phyloP scores from a whole-genome alignment of 2,888 invertebrate genomes.

The Cetonia aurata region DNA sequence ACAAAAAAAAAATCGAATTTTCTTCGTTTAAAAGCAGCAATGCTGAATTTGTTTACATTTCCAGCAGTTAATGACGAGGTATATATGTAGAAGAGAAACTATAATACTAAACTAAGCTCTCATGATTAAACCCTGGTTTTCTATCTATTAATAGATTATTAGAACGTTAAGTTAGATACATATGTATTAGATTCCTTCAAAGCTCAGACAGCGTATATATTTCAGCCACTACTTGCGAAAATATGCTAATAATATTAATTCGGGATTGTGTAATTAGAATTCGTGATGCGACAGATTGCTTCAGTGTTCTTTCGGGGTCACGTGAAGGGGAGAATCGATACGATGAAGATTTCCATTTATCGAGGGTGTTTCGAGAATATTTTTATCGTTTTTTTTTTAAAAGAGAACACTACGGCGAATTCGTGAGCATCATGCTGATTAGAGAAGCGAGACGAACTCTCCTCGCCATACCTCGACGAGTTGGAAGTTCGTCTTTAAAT shows the following conservation, averaged over 20 bases:
- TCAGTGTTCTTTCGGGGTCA: not conserved
- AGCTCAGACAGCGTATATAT: slow-evolving; percentile 1
- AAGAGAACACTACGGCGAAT: slow-evolving; percentile 11
- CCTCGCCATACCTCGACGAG: slow-evolving; percentile 28
- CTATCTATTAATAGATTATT: slow-evolving; percentile 32
- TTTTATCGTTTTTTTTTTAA: too few relatives aligned
- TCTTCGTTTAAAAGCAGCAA: too few relatives aligned
- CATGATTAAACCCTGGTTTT: slow-evolving; percentile 16
- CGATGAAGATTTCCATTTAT: too few relatives aligned
- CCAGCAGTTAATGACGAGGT: not conserved
- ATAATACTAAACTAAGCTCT: slow-evolving; percentile 2
- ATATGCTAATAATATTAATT: slow-evolving; percentile 16
- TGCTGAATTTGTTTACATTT: too few relatives aligned
- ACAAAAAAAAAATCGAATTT: too few relatives aligned
- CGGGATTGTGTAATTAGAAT: too few relatives aligned
- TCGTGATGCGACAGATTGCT: too few relatives aligned
- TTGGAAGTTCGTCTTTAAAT: slow-evolving; percentile 58
- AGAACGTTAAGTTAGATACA: slow-evolving; percentile 3
- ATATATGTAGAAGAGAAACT: not conserved
- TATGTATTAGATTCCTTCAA: slow-evolving; percentile 29
- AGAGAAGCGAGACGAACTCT: slow-evolving; percentile 30
- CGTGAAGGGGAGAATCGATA: slow-evolving; percentile 1
- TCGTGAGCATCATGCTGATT: slow-evolving; percentile 33
- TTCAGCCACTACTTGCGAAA: slow-evolving; percentile 18
- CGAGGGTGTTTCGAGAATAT: too few relatives aligned